Evolutionary conservation across 1,140 invertebrate genomes (phyloP), one percentile per base, ranked within the genome.

Genomic region (Drosophila guanche): DNA sequence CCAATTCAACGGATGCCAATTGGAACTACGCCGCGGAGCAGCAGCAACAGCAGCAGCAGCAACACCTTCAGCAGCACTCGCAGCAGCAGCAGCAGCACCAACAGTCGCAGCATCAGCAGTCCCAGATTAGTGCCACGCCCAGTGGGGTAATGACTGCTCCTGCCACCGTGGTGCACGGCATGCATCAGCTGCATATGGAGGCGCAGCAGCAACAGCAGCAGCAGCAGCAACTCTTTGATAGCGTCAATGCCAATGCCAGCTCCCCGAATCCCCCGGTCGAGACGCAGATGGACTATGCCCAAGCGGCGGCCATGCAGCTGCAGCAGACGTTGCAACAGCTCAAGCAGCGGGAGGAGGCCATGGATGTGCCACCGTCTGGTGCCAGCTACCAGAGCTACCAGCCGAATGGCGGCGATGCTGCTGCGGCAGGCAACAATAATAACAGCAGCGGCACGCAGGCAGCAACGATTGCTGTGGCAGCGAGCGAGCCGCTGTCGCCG

Each of bases 311-410:
- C n/a, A 74, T 90, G 42, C 73, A 90, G 48, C 51, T 90, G 48
- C 86, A 90, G 37, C 81, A 90, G 53, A 90, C 89, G 45, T 33
- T 90, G 75, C 75, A 90, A 41, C 76, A 90, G 48, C 47, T 90
- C 4, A 89, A 90, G 66, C 83, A 90, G 33, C 89, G 88, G 48
- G 89, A 90, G 22, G 68, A 90, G 33, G 86, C 86, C 16, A 59
- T 76, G 63, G 76, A 75, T 51, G 66, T 70, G 33, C 56, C 68
- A 5, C 53, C 69, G 14, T 48, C 69, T 12, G 63, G 65, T 10
- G 61, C 52, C 4, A 37, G 93, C 46, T 88, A 92, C 8, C 75
- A 81, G 33, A 90, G 55, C 3, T 42, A 93, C 47, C 86, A 92
- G 10, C 75, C 79, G 27, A 90, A 86, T 60, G 77, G 83, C 51